Percentiles rank a stretch among this genome's conserved stretches.
phyloP scores from a whole-genome alignment of 2,888 invertebrate species.

The Scaptomyza cyrtandrae region DNA sequence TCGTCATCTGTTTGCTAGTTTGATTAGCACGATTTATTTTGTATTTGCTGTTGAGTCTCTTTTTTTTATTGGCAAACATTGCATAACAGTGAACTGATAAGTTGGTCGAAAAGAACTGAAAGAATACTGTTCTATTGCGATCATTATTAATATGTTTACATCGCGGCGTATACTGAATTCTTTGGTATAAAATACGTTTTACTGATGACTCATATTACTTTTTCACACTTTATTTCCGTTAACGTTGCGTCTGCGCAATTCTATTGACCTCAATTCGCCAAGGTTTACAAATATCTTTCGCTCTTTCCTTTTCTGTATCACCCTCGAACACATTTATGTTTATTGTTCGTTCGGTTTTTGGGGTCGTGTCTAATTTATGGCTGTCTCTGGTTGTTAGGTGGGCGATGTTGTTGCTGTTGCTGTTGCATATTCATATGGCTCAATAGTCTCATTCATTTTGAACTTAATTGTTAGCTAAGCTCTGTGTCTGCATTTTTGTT shows the following conservation, averaged over 20 bases:
- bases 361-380: conserved; percentile 52
- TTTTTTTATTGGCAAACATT: conserved; percentile 1
- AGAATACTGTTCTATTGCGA: not conserved
- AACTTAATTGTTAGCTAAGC: conserved; percentile 42
- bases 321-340: conserved; percentile 9
- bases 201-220: not conserved
- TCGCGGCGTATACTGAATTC: not conserved
- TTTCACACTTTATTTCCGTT: conserved; percentile 29
- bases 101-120: no score
- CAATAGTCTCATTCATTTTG: conserved; percentile 45
- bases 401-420: conserved; percentile 39
- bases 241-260: conserved; percentile 64
- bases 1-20: conserved; percentile 36
- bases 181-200: not conserved
- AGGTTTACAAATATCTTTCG: conserved; percentile 34
- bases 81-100: not conserved
- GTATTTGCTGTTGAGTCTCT: conserved; percentile 1
- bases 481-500: conserved; percentile 30
- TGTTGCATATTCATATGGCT: conserved; percentile 27
- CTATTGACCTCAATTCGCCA: conserved; percentile 66
- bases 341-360: conserved; percentile 26
- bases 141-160: no score
- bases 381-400: conserved; percentile 39
- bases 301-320: not conserved
- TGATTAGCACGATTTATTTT: conserved; percentile 42